Conservation (phyloP, 2,113 vertebrate genomes). For the Loxodonta africana region DNA sequence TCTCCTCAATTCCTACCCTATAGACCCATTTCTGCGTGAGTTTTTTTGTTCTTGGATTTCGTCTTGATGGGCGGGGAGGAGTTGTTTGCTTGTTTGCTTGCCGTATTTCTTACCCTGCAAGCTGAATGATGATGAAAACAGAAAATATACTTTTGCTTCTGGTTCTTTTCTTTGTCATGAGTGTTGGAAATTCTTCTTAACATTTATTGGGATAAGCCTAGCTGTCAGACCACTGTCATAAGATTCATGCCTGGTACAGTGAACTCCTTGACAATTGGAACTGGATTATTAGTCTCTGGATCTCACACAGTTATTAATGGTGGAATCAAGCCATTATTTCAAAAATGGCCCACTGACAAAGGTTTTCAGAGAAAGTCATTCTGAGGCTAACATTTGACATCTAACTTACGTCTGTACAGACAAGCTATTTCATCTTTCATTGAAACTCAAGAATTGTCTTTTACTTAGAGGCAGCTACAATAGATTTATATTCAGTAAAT, state of each 20-base stretch:
- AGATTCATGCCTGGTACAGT: neutral
- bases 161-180: slow-evolving; percentile 24
- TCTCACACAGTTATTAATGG: neutral
- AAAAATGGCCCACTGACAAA: neutral
- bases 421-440: slow-evolving; percentile 43
- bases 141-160: neutral
- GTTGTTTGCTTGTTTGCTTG: neutral
- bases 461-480: slow-evolving; percentile 38
- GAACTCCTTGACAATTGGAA: neutral
- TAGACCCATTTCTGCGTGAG: slow-evolving; percentile 1
- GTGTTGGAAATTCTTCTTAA: slow-evolving; percentile 30
- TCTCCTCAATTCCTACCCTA: neutral
- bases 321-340: neutral
- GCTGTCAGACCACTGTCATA: neutral
- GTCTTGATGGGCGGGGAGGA: neutral
- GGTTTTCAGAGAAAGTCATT: slow-evolving; percentile 10
- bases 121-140: neutral
- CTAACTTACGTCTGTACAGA: slow-evolving; percentile 30
- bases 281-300: neutral
- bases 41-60: neutral
- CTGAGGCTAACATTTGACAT: slow-evolving; percentile 25
- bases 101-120: slow-evolving; percentile 30
- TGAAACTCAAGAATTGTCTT: slow-evolving; percentile 48
- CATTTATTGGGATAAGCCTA: neutral
- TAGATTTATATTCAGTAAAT: slow-evolving; percentile 50